Base-by-base conservation (phyloP, 2,113 vertebrate genomes). In the Triplophysa tibetana region DNA sequence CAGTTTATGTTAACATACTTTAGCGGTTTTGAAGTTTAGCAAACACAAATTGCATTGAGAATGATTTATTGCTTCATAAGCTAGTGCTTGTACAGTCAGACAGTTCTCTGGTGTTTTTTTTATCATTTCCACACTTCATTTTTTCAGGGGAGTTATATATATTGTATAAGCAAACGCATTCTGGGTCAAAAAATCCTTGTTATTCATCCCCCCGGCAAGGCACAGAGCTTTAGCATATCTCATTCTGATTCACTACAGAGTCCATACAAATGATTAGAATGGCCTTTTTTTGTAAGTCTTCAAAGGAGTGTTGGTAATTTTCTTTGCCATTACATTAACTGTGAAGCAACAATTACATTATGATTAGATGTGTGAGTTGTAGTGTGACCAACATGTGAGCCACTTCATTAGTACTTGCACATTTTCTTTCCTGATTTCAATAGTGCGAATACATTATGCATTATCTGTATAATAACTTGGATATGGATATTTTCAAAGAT, bases 161-260 rank as follows among this genome's bases (percentile, higher is more conserved):
- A 74, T 60, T 75, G 58, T 63, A 63, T 75, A 75, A 75, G 58
- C 58, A 75, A 48, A 48, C 16, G 17, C 70, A 63, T 63, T 48
- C 58, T 75, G 72, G 72, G 72, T 75, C 58, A 75, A 48, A 75
- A 69, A 75, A 63, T 14, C 23, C 60, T 75, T 75, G 72, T 63
- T 75, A 63, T 75, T 75, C 72, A 75, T 48, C 58, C 70, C 54
- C 21, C 58, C 24, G 58, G 72, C 72, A 63, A 62, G 58, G 45
- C 14, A 75, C 19, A 48, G 23, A 63, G 72, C 24, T 75, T 79
- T 45, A 2, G 0, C 60, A 50, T 63, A 50, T 79, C 41, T 70
- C 56, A 3, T 43, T 63, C 41, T 79, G 13, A 70, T 75, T 75
- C 29, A 75, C 72, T 43, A 75, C 58, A 24, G 58, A 62, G 72